Conservation (phyloP, 2,888 invertebrate genomes). For the Coecobrya sp. region DNA sequence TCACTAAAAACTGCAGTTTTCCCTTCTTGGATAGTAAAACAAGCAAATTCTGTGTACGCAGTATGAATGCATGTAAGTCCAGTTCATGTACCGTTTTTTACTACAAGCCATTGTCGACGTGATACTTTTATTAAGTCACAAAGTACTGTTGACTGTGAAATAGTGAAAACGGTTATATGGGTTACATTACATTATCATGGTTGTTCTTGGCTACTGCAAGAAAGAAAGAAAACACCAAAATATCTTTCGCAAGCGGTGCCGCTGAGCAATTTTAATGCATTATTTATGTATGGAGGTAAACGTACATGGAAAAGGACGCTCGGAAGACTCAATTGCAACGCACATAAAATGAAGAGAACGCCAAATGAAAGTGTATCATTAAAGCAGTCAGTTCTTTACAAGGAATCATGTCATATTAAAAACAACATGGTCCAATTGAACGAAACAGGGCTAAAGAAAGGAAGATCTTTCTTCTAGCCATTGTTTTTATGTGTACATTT, state of each 20-base stretch:
- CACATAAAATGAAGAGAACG: neutral
- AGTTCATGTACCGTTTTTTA: neutral
- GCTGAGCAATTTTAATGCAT: neutral
- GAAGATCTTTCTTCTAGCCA: neutral
- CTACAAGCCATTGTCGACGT: neutral
- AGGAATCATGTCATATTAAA: neutral
- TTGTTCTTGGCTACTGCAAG: neutral
- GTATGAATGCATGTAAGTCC: neutral
- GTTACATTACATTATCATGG: neutral
- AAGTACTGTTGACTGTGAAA: too few species aligned
- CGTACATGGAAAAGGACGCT: constrained; percentile 15
- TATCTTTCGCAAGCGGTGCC: neutral
- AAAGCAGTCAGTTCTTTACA: neutral
- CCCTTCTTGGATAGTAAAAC: too few species aligned
- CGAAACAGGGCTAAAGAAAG: neutral
- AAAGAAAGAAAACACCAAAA: neutral
- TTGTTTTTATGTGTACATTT: too few species aligned
- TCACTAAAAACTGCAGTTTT: too few species aligned
- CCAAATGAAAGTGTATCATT: neutral
- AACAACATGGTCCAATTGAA: neutral
- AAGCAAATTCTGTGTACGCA: too few species aligned
- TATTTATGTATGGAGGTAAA: neutral
- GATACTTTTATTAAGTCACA: too few species aligned
- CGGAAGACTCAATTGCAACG: neutral
- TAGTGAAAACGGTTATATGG: too few species aligned